These are phyloP conservation scores for Hyppa rectilinea DNA, from an alignment of 2,888 invertebrate species.

Conservation along the genomic window DNA sequence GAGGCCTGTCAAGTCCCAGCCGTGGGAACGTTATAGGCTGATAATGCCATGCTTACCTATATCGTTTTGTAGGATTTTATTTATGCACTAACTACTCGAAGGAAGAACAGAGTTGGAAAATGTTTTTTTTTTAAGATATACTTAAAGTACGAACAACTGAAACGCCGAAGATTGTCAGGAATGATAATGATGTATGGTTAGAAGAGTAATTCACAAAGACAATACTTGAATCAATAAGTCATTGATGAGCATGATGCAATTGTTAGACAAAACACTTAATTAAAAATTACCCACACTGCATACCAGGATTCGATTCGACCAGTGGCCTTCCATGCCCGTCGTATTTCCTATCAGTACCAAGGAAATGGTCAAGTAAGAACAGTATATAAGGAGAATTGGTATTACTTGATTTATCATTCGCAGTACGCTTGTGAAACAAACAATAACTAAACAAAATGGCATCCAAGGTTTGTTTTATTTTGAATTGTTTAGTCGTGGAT, in stretches of 20 bases:
- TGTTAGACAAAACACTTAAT: slow-evolving; percentile 16
- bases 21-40: neutral
- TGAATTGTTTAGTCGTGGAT: slow-evolving; percentile 1
- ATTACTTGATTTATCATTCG: slow-evolving; percentile 85
- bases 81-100: neutral
- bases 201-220: neutral
- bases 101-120: neutral
- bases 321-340: slow-evolving; percentile 85
- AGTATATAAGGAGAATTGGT: slow-evolving; percentile 81
- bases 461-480: slow-evolving; percentile 81
- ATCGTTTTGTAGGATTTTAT: neutral
- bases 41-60: neutral
- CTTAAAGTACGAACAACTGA: neutral
- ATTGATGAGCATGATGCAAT: slow-evolving; percentile 1
- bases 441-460: slow-evolving; percentile 85
- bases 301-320: slow-evolving; percentile 39
- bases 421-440: slow-evolving; percentile 84
- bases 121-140: no score
- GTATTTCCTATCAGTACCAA: slow-evolving; percentile 88
- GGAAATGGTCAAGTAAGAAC: slow-evolving; percentile 80
- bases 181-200: neutral
- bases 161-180: no score
- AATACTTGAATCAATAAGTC: neutral
- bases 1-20: neutral
- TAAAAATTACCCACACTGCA: slow-evolving; percentile 29